Evolutionary conservation across 2,113 vertebrate genomes (phyloP).

Genomic region (Spheniscus mendiculus): DNA sequence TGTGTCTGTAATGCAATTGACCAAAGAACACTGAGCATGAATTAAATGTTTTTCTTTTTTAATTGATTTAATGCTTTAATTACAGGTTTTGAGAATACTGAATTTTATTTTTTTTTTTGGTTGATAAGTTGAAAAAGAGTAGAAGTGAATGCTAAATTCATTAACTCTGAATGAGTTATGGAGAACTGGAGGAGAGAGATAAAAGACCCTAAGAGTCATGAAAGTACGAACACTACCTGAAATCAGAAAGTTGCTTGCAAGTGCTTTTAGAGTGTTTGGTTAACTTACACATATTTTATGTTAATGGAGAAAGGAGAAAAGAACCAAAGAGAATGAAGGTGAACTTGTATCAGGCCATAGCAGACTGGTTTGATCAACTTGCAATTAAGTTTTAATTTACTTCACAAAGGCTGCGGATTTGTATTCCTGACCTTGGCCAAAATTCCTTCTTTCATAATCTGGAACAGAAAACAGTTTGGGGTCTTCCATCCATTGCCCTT

Average conservation of each 20-base stretch:
- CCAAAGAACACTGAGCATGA: background rate
- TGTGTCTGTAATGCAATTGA: background rate
- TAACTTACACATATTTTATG: background rate
- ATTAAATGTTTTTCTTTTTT: background rate
- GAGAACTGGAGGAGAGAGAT: background rate
- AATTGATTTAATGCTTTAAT: background rate
- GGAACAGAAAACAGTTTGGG: background rate
- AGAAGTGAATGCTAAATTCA: background rate
- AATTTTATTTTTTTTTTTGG: background rate
- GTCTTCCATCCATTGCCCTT: background rate
- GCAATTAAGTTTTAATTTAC: background rate
- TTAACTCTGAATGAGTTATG: background rate
- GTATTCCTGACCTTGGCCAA: background rate
- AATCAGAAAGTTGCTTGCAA: background rate
- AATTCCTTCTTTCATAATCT: background rate
- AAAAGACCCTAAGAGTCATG: background rate
- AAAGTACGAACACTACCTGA: background rate
- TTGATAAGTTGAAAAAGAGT: background rate
- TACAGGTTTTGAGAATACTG: background rate
- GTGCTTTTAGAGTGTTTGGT: background rate
- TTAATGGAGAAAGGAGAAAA: background rate
- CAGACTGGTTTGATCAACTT: background rate
- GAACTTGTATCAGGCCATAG: background rate
- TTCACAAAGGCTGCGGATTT: background rate
- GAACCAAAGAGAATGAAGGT: background rate